Percentiles rank a stretch among this genome's conserved stretches.
Conservation (phyloP, 2,888 invertebrate species). For the Cylloceria caligata region DNA sequence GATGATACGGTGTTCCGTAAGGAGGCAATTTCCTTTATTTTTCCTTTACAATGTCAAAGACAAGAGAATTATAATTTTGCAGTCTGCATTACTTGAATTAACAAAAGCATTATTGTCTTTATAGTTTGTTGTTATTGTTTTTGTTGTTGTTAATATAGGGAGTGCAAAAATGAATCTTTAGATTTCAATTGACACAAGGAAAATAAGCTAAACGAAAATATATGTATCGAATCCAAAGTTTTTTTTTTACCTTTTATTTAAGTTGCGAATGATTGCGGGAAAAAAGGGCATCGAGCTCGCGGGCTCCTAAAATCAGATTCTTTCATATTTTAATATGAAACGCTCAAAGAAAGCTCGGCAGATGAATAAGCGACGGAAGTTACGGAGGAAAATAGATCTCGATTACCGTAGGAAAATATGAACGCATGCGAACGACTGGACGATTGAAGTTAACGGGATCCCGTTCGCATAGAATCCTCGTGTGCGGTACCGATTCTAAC, state of each 20-base stretch:
- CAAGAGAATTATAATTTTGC: too few relatives aligned
- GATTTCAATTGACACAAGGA: too few relatives aligned
- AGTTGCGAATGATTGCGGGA: background rate
- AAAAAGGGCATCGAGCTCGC: background rate
- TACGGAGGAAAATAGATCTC: conserved; percentile 13
- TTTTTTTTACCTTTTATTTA: background rate
- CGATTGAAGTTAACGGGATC: conserved; percentile 41
- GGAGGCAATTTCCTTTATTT: too few relatives aligned
- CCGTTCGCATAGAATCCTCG: background rate
- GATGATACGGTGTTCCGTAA: too few relatives aligned
- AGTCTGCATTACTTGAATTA: too few relatives aligned
- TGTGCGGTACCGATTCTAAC: conserved; percentile 8
- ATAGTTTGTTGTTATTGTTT: too few relatives aligned
- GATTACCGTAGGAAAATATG: conserved; percentile 54
- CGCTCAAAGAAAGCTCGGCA: background rate
- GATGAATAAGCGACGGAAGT: conserved; percentile 1
- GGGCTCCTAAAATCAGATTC: conserved; percentile 11
- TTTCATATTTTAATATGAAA: conserved; percentile 30
- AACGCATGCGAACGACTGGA: conserved; percentile 27
- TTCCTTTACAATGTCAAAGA: too few relatives aligned
- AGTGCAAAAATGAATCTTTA: too few relatives aligned
- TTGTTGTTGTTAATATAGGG: too few relatives aligned
- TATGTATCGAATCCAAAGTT: background rate
- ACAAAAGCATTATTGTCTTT: too few relatives aligned
- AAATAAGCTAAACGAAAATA: background rate